Percentiles rank a stretch among this genome's conserved stretches.
Evolutionary conservation across 2,888 invertebrate species (phyloP).

Genomic region (Idaea aversata): DNA sequence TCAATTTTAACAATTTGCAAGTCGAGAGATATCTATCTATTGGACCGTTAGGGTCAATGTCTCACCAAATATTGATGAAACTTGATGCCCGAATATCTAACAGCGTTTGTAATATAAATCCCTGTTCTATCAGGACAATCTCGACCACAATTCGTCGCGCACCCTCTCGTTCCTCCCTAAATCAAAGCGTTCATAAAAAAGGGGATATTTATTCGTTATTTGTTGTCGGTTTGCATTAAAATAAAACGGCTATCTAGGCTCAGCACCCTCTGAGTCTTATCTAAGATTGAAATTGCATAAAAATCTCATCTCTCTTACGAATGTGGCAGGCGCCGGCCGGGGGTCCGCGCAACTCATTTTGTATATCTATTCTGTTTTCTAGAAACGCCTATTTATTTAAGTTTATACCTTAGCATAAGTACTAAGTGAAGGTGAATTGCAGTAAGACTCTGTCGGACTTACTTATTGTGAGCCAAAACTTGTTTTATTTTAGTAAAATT

Average conservation of each 20-base stretch:
- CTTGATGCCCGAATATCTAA: conserved; percentile 58
- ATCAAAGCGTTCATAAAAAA: conserved; percentile 73
- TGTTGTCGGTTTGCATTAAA: conserved; percentile 79
- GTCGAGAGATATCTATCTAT: conserved; percentile 19
- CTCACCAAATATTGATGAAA: conserved; percentile 63
- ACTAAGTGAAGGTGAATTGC: neutral
- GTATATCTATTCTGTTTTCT: conserved; percentile 40
- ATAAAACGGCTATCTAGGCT: conserved; percentile 75
- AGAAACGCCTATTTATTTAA: conserved; percentile 34
- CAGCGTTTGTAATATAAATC: conserved; percentile 67
- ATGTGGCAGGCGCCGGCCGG: conserved; percentile 60
- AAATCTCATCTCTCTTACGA: conserved; percentile 69
- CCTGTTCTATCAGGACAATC: conserved; percentile 62
- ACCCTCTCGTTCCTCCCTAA: conserved; percentile 67
- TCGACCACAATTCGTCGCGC: conserved; percentile 71
- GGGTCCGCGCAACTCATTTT: conserved; percentile 67
- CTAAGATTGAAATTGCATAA: conserved; percentile 77
- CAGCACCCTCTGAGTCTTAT: conserved; percentile 71
- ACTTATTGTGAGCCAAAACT: neutral
- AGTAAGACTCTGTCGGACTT: neutral
- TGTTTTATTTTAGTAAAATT: neutral
- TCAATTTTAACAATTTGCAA: conserved; percentile 39
- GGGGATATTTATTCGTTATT: conserved; percentile 78
- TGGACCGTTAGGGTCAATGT: conserved; percentile 37
- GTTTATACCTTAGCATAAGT: conserved; percentile 12